Conservation (phyloP, 1,140 invertebrate genomes). For the Nylanderia fulva region DNA sequence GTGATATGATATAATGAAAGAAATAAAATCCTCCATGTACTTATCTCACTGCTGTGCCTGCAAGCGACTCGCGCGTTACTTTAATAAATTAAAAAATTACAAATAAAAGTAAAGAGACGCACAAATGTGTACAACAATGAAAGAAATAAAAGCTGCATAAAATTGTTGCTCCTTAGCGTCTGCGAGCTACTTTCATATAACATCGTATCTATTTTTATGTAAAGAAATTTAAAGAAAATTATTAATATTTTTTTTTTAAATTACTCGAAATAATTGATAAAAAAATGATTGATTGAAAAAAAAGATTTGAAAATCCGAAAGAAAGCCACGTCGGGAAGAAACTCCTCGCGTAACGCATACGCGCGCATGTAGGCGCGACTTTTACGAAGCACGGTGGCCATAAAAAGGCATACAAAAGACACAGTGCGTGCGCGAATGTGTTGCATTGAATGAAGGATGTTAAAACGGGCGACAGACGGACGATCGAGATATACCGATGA, state of each 20-base stretch:
- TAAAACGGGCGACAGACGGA: neutral
- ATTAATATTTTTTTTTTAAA: neutral
- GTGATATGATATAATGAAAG: neutral
- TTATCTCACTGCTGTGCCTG: no score
- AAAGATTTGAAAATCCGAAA: conserved; percentile 26
- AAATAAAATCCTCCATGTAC: neutral
- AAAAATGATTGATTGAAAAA: neutral
- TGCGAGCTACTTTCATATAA: neutral
- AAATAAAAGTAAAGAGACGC: no score
- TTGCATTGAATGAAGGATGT: conserved; percentile 5
- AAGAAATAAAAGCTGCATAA: no score
- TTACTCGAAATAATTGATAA: neutral
- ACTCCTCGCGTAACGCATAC: conserved; percentile 18
- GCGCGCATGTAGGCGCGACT: conserved; percentile 27
- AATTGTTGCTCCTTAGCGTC: no score
- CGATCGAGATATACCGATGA: conserved; percentile 19
- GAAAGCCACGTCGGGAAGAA: conserved; percentile 13
- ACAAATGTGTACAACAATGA: no score
- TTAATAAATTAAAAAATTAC: no score
- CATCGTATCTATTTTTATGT: no score
- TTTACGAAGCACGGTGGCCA: conserved; percentile 11
- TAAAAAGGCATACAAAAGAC: conserved; percentile 57
- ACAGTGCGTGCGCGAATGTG: conserved; percentile 13
- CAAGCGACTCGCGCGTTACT: neutral
- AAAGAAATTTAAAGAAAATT: neutral